Percentiles rank a stretch among this genome's conserved stretches.
Conservation (phyloP, 2,888 invertebrate genomes). For the Coenonympha glycerion region DNA sequence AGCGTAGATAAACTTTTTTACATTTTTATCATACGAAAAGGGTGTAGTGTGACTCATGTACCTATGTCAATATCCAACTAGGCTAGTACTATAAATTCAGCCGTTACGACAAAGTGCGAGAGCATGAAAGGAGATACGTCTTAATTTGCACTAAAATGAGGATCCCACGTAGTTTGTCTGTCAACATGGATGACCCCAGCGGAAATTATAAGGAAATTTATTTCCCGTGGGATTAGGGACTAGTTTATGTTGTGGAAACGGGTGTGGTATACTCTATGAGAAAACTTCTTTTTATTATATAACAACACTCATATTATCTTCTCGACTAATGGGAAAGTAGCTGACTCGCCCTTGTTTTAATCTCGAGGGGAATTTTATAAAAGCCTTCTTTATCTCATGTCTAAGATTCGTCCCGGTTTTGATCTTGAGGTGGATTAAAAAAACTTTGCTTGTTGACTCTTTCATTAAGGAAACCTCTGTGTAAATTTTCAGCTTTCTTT, state of each 20-base stretch:
- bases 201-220: constrained; percentile 5
- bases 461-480: no score
- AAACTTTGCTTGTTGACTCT: no score
- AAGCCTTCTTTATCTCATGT: no score
- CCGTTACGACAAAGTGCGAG: background rate
- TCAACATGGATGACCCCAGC: background rate
- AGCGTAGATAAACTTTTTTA: no score
- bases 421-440: no score
- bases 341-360: no score
- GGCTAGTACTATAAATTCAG: background rate
- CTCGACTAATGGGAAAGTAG: no score
- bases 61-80: background rate
- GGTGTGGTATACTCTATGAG: background rate
- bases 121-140: background rate
- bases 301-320: no score
- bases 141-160: constrained; percentile 5
- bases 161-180: background rate
- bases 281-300: background rate
- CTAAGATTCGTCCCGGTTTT: no score
- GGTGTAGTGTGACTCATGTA: background rate
- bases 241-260: background rate
- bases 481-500: no score
- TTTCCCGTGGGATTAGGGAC: background rate
- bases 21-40: background rate
- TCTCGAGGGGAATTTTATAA: no score